phyloP scores from a whole-genome alignment of 2,888 invertebrate genomes.

The Chrysina gloriosa region DNA sequence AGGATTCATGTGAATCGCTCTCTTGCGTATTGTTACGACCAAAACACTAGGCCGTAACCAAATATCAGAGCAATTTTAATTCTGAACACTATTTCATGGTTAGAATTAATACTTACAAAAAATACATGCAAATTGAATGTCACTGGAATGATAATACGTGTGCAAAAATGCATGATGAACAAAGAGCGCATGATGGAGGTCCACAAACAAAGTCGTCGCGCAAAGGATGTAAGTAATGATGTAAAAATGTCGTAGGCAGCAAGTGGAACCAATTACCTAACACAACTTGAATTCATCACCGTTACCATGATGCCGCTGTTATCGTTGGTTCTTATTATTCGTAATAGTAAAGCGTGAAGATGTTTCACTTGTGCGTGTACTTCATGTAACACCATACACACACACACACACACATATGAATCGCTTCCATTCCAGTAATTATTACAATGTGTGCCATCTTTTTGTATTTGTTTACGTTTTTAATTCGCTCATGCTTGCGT shows the following conservation, averaged over 20 bases:
- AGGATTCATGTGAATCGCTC: too few species aligned
- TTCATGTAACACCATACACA: not conserved
- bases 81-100: too few species aligned
- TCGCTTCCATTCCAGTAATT: too few species aligned
- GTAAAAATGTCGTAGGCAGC: slow-evolving; percentile 57
- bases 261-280: slow-evolving; percentile 58
- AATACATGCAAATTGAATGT: too few species aligned
- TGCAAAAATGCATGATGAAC: not conserved
- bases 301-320: slow-evolving; percentile 23
- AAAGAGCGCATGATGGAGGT: slow-evolving; percentile 4
- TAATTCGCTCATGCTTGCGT: slow-evolving; percentile 15
- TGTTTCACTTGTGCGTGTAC: slow-evolving; percentile 32
- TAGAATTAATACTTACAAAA: too few species aligned
- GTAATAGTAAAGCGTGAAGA: slow-evolving; percentile 38
- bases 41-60: too few species aligned
- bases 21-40: too few species aligned
- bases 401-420: not conserved
- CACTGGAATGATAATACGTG: not conserved
- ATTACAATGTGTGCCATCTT: not conserved
- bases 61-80: too few species aligned
- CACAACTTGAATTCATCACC: slow-evolving; percentile 41
- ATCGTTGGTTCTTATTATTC: slow-evolving; percentile 36
- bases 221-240: slow-evolving; percentile 57
- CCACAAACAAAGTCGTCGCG: slow-evolving; percentile 11
- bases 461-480: slow-evolving; percentile 18